Evolutionary conservation across 2,888 invertebrate species (phyloP).

Genomic region (Lapara coniferarum): DNA sequence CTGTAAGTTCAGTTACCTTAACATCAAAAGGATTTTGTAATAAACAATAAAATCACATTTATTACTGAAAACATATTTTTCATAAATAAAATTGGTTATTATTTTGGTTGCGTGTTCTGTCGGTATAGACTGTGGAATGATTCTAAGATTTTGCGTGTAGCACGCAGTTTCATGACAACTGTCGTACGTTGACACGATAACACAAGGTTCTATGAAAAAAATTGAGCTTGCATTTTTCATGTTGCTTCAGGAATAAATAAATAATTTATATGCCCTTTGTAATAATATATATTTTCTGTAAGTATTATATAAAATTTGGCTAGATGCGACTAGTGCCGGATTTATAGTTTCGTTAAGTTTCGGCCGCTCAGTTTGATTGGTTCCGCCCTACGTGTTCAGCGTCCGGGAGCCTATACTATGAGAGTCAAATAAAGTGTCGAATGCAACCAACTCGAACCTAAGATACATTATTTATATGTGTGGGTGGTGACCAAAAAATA

Average conservation of each 20-base stretch:
- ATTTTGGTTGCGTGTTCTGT: conserved; percentile 61
- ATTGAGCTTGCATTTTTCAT: conserved; percentile 41
- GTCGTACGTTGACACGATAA: conserved; percentile 47
- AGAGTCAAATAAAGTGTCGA: no score
- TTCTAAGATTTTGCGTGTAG: conserved; percentile 67
- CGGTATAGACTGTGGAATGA: conserved; percentile 46
- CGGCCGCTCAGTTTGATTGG: no score
- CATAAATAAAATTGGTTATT: conserved; percentile 49
- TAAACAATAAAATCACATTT: conserved; percentile 23
- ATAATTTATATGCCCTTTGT: background rate
- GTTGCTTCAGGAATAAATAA: conserved; percentile 28
- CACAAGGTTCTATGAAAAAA: conserved; percentile 35
- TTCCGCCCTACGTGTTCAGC: no score
- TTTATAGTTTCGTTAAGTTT: no score
- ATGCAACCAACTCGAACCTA: no score
- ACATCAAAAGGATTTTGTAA: background rate
- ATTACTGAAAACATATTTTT: conserved; percentile 34
- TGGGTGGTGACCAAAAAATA: no score
- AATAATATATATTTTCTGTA: no score
- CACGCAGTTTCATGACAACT: conserved; percentile 62
- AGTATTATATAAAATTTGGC: no score
- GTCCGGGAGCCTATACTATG: no score
- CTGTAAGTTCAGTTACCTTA: background rate
- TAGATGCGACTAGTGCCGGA: no score
- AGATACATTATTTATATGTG: no score